A percentile compares a stretch with the other conserved stretches of the same genome.
Evolutionary conservation across 2,113 vertebrate genomes (phyloP).

Genomic region (Dipodomys stephensi): DNA sequence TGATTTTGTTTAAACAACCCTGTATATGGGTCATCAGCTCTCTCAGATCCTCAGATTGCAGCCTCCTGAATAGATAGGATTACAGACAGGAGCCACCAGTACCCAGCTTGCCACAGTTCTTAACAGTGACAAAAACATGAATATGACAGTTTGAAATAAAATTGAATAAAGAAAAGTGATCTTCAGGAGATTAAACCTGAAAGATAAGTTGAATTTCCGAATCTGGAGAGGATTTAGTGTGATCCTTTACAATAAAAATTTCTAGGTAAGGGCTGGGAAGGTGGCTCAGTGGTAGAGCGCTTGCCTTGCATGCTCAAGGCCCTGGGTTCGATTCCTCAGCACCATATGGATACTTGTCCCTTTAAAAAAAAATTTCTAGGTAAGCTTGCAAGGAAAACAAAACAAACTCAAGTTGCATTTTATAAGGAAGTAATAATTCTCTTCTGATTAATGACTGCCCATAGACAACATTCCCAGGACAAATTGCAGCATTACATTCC

Average conservation of each 20-base stretch:
- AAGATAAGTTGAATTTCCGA: constrained; percentile 54
- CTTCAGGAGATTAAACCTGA: constrained; percentile 50
- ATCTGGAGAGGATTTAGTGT: background rate
- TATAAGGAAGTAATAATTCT: constrained; percentile 59
- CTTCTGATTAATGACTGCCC: constrained; percentile 64
- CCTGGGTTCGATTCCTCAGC: too few species aligned
- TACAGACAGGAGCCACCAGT: too few species aligned
- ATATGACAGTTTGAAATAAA: constrained; percentile 3
- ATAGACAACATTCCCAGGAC: constrained; percentile 21
- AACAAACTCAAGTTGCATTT: constrained; percentile 42
- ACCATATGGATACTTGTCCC: too few species aligned
- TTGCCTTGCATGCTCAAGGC: too few species aligned
- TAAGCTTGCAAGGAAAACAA: constrained; percentile 42
- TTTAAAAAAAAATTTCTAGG: constrained; percentile 57
- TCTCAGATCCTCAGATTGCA: constrained; percentile 34
- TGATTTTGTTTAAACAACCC: constrained; percentile 64
- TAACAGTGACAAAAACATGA: constrained; percentile 43
- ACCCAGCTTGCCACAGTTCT: background rate
- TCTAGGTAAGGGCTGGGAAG: constrained; percentile 63
- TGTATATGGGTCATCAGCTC: constrained; percentile 12
- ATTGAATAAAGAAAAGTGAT: constrained; percentile 3
- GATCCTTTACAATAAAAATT: constrained; percentile 15
- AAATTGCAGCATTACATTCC: constrained; percentile 32
- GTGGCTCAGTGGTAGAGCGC: too few species aligned
- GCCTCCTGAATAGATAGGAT: too few species aligned